These are phyloP conservation scores for Pangasius sanitwongsei DNA, from an alignment of 2,797 vertebrate species.

Conservation along the genomic window DNA sequence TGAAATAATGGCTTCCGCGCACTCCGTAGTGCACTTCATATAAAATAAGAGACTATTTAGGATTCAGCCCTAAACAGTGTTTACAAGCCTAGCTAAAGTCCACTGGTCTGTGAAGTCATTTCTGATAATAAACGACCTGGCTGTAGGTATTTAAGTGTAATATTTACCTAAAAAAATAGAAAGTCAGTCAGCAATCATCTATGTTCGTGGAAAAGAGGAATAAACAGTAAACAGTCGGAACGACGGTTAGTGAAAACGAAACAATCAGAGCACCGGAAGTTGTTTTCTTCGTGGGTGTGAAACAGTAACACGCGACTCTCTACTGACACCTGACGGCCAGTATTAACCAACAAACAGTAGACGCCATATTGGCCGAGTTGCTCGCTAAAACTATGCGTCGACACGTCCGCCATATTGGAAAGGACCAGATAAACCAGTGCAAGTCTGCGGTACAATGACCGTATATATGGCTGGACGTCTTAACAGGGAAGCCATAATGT, in stretches of 20 bases:
- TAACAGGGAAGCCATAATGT: too few relatives aligned
- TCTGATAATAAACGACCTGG: neutral
- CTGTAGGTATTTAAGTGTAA: neutral
- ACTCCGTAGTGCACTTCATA: neutral
- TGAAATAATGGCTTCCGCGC: neutral
- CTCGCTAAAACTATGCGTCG: neutral
- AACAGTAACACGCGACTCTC: neutral
- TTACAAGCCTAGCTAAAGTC: neutral
- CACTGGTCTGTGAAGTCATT: neutral
- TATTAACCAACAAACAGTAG: too few relatives aligned
- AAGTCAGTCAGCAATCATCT: neutral
- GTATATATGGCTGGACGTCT: too few relatives aligned
- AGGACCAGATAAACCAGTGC: neutral
- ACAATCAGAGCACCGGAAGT: neutral
- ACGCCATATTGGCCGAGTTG: neutral
- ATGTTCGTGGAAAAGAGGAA: neutral
- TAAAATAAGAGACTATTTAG: neutral
- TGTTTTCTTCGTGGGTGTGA: neutral
- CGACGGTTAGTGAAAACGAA: neutral
- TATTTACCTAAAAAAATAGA: conserved; percentile 19
- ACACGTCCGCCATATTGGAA: conserved; percentile 1
- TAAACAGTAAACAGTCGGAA: neutral
- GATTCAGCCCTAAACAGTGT: neutral
- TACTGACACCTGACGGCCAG: neutral
- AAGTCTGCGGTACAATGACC: too few relatives aligned